Conservation (phyloP, 2,888 invertebrate species). For the Oscheius onirici region DNA sequence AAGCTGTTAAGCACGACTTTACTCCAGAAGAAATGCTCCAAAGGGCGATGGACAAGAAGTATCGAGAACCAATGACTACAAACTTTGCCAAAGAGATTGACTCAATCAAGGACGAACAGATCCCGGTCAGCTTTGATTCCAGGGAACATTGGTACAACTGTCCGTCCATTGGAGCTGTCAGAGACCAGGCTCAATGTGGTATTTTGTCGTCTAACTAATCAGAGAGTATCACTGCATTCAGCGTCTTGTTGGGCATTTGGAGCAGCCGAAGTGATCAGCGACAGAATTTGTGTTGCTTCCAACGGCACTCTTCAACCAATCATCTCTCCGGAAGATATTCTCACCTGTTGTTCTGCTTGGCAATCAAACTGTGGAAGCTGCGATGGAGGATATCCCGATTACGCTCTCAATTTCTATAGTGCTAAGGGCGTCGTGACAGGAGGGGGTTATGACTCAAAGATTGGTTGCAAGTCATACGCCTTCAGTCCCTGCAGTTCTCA, state of each 20-base stretch:
- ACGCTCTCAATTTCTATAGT: slow-evolving; percentile 88
- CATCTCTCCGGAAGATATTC: slow-evolving; percentile 73
- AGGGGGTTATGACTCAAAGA: slow-evolving; percentile 75
- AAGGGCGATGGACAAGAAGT: slow-evolving; percentile 13
- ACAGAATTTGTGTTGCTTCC: slow-evolving; percentile 13
- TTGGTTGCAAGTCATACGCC: slow-evolving; percentile 87
- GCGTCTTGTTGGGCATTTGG: slow-evolving; percentile 23
- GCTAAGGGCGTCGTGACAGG: slow-evolving; percentile 86
- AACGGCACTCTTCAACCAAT: slow-evolving; percentile 68
- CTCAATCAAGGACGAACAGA: slow-evolving; percentile 1
- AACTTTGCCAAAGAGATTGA: neutral
- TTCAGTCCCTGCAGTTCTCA: slow-evolving; percentile 90
- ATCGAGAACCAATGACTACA: neutral
- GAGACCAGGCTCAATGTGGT: slow-evolving; percentile 19
- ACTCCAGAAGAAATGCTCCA: neutral
- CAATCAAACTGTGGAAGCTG: slow-evolving; percentile 42
- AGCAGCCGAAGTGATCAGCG: slow-evolving; percentile 10
- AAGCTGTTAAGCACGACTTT: neutral
- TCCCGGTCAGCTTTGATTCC: slow-evolving; percentile 11
- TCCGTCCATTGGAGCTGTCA: slow-evolving; percentile 16
- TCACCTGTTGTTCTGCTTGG: slow-evolving; percentile 64
- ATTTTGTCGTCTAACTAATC: too few relatives aligned
- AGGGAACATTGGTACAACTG: slow-evolving; percentile 12
- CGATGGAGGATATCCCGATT: slow-evolving; percentile 80
- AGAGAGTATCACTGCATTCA: neutral